These are phyloP conservation scores for Mobula birostris DNA, from an alignment of 2,113 vertebrate genomes.

Conservation along the genomic window DNA sequence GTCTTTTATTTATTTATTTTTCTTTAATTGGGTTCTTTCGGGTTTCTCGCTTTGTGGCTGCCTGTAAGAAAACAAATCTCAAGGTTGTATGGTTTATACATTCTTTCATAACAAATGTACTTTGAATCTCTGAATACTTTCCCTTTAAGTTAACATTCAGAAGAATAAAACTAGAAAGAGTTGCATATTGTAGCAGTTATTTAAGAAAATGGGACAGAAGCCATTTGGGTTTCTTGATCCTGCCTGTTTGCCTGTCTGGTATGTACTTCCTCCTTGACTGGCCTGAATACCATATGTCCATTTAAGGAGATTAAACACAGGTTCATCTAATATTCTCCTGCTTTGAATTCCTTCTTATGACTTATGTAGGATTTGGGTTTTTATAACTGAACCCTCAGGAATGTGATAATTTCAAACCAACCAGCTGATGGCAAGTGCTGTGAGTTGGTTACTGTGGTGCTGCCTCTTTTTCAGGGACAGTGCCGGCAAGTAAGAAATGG, in stretches of 20 bases:
- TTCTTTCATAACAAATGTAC: background rate
- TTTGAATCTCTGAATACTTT: background rate
- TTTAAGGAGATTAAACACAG: slow-evolving; percentile 21
- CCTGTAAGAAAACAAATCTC: too few species aligned
- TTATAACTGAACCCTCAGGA: slow-evolving; percentile 9
- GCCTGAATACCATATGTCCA: slow-evolving; percentile 36
- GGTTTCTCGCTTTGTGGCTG: too few species aligned
- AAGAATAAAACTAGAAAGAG: background rate
- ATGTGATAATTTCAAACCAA: background rate
- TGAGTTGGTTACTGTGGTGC: background rate
- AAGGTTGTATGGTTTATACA: too few species aligned
- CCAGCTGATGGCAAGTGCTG: background rate
- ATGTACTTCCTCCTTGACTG: slow-evolving; percentile 38
- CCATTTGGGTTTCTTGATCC: slow-evolving; percentile 32
- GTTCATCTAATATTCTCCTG: background rate
- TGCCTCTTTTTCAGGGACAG: background rate
- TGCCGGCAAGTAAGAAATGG: background rate
- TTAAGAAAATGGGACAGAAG: background rate
- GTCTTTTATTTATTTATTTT: too few species aligned
- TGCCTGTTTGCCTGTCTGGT: slow-evolving; percentile 47
- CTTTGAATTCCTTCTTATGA: background rate
- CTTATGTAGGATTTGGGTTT: slow-evolving; percentile 10
- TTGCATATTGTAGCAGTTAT: background rate
- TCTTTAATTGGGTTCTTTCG: too few species aligned
- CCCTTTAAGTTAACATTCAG: slow-evolving; percentile 1